phyloP scores from a whole-genome alignment of 1,140 invertebrate genomes.

The Brachionus paranguensis region DNA sequence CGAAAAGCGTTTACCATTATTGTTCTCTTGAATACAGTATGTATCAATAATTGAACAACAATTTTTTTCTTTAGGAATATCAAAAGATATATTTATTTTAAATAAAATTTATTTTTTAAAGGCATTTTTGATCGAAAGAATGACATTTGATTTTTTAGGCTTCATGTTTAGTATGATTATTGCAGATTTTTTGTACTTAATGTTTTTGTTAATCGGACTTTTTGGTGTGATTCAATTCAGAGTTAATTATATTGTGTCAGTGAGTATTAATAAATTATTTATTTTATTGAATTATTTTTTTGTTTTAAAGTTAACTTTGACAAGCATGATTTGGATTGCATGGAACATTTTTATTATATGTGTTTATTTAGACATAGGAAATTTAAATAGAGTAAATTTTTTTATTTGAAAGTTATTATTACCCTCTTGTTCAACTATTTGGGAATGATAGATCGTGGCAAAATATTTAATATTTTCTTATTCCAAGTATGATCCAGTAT shows the following conservation, averaged over 20 bases:
- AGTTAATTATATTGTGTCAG: constrained; percentile 30
- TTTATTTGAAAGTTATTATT: background rate
- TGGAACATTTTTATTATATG: constrained; percentile 38
- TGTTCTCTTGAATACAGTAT: background rate
- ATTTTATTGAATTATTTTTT: background rate
- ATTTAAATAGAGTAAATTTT: background rate
- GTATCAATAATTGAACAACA: background rate
- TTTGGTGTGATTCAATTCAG: constrained; percentile 28
- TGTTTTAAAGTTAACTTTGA: background rate
- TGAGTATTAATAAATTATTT: background rate
- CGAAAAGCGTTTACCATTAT: constrained; percentile 16
- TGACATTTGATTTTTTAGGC: constrained; percentile 20
- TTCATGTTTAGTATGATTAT: constrained; percentile 37
- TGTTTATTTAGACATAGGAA: constrained; percentile 31
- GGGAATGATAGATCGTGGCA: background rate
- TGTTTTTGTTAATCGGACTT: constrained; percentile 27
- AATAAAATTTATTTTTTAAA: background rate
- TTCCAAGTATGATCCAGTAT: constrained; percentile 18
- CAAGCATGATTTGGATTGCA: constrained; percentile 3
- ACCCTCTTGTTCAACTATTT: background rate
- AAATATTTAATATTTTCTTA: background rate
- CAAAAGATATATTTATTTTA: background rate
- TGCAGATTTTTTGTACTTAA: constrained; percentile 12
- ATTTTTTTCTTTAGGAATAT: background rate
- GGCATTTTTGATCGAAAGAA: constrained; percentile 20